phyloP scores from a whole-genome alignment of 2,888 invertebrate species.

The Metopia argyrocephala region DNA sequence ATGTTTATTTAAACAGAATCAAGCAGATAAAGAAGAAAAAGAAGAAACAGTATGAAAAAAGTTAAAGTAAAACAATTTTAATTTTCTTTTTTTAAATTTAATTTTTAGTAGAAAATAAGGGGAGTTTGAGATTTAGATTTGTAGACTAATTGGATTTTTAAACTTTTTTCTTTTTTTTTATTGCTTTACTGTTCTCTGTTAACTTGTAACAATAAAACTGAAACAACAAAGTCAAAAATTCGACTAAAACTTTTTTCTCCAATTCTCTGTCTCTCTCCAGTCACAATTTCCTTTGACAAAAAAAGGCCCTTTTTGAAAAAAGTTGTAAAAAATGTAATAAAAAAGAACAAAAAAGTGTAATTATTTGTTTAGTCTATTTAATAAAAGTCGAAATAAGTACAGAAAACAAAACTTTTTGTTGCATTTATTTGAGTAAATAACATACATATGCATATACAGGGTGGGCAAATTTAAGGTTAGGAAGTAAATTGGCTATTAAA shows the following conservation, averaged over 20 bases:
- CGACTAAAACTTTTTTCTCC: constrained; percentile 42
- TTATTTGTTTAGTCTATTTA: constrained; percentile 58
- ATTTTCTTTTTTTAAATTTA: constrained; percentile 39
- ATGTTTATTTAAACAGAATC: background rate
- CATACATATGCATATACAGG: too few relatives aligned
- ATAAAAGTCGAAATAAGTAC: constrained; percentile 24
- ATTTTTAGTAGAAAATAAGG: too few relatives aligned
- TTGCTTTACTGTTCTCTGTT: constrained; percentile 12
- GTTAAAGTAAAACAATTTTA: constrained; percentile 34
- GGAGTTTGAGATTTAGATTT: too few relatives aligned
- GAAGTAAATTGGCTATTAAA: too few relatives aligned
- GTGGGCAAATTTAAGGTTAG: too few relatives aligned
- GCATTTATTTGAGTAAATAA: too few relatives aligned
- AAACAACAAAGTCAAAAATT: constrained; percentile 62
- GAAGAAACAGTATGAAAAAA: background rate
- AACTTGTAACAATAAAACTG: constrained; percentile 50
- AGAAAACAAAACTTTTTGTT: too few relatives aligned
- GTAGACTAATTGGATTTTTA: constrained; percentile 56
- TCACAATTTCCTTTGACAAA: background rate
- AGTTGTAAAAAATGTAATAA: background rate
- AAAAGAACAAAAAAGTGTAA: constrained; percentile 44
- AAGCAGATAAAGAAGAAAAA: background rate
- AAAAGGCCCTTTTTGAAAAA: constrained; percentile 28
- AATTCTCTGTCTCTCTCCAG: background rate
- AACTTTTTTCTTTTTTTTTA: constrained; percentile 44